phyloP scores from a whole-genome alignment of 2,797 vertebrate genomes.

The Ctenopoma multispine region DNA sequence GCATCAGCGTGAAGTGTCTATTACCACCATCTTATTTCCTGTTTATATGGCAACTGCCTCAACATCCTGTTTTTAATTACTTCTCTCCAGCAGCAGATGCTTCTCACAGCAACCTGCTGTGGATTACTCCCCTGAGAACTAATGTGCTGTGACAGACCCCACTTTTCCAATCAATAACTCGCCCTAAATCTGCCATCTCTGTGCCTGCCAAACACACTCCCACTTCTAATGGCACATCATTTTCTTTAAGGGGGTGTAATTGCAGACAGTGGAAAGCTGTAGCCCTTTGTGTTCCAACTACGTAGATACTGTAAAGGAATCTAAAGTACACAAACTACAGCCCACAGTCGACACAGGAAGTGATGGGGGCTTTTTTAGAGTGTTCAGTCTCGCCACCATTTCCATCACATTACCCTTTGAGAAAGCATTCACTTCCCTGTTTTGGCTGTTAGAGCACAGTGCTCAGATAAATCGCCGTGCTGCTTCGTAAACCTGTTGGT shows the following conservation, averaged over 20 bases:
- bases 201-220: conserved; percentile 84
- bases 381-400: conserved; percentile 35
- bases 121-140: conserved; percentile 86
- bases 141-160: conserved; percentile 89
- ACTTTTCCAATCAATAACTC: conserved; percentile 90
- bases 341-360: conserved; percentile 76
- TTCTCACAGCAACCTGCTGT: conserved; percentile 86
- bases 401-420: conserved; percentile 45
- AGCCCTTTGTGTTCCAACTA: conserved; percentile 73
- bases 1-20: conserved; percentile 84
- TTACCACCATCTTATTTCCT: conserved; percentile 86
- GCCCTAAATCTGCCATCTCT: conserved; percentile 88
- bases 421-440: conserved; percentile 74
- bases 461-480: conserved; percentile 45
- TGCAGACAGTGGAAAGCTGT: conserved; percentile 77
- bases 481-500: conserved; percentile 56
- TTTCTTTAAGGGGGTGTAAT: conserved; percentile 85
- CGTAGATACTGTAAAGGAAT: conserved; percentile 70
- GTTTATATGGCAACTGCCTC: conserved; percentile 87
- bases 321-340: conserved; percentile 57
- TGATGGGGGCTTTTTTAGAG: conserved; percentile 69
- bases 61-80: conserved; percentile 89
- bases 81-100: conserved; percentile 86
- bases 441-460: conserved; percentile 45
- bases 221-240: conserved; percentile 85